Percentiles rank a stretch among this genome's conserved stretches.
Conservation (phyloP, 2,797 vertebrate species). For the Gymnoscopelus microlampas region DNA sequence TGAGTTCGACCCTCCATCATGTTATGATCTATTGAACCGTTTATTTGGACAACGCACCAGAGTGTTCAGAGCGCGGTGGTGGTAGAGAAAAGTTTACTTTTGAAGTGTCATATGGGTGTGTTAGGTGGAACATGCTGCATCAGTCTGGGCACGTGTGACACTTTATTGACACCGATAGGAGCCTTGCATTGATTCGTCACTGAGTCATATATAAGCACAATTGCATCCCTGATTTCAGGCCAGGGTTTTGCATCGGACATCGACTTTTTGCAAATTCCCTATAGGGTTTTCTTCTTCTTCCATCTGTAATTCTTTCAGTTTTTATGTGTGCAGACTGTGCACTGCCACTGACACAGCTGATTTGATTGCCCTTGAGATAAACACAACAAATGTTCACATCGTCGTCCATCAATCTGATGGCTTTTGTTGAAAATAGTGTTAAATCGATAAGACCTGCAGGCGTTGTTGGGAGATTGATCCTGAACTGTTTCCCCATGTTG, state of each 20-base stretch:
- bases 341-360: background rate
- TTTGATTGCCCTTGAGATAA: constrained; percentile 3
- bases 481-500: background rate
- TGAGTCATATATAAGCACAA: constrained; percentile 53
- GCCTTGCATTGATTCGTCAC: constrained; percentile 9
- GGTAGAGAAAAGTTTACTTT: too few relatives aligned
- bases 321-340: background rate
- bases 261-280: constrained; percentile 44
- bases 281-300: background rate
- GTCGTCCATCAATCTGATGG: background rate
- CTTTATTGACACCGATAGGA: constrained; percentile 32
- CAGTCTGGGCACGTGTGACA: constrained; percentile 29
- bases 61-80: too few relatives aligned
- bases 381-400: background rate
- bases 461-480: constrained; percentile 2
- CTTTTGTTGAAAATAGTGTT: constrained; percentile 10
- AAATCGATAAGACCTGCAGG: constrained; percentile 18
- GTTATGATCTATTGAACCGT: too few relatives aligned
- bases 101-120: too few relatives aligned
- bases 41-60: too few relatives aligned
- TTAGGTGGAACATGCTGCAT: too few relatives aligned
- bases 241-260: constrained; percentile 57
- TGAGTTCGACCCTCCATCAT: too few relatives aligned
- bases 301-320: too few relatives aligned
- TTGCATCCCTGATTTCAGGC: constrained; percentile 59